These are phyloP conservation scores for Eulimnadia texana DNA, from an alignment of 1,140 invertebrate species.

Conservation along the genomic window DNA sequence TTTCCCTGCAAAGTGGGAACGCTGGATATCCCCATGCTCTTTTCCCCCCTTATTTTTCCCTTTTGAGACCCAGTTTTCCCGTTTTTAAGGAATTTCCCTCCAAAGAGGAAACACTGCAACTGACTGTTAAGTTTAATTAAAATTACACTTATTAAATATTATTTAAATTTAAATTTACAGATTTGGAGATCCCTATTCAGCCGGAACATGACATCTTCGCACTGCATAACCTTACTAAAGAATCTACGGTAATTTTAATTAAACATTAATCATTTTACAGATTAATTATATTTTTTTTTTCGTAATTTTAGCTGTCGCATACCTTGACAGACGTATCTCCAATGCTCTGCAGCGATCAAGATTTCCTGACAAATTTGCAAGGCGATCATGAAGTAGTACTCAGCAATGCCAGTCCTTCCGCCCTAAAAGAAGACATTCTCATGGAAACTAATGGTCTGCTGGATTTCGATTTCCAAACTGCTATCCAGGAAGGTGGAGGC, in stretches of 20 bases:
- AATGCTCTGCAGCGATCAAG: not conserved
- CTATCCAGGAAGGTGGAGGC: not conserved
- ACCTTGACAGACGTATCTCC: not conserved
- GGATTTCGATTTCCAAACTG: not conserved
- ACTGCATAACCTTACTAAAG: not conserved
- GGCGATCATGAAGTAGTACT: too few relatives aligned
- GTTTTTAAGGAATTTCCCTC: too few relatives aligned
- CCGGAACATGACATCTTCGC: not conserved
- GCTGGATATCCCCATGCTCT: too few relatives aligned
- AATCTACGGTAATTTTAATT: not conserved
- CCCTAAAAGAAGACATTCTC: not conserved
- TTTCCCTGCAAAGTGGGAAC: too few relatives aligned
- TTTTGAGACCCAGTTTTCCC: too few relatives aligned
- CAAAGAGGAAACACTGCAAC: too few relatives aligned
- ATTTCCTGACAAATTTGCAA: not conserved
- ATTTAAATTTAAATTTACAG: not conserved
- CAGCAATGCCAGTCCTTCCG: not conserved
- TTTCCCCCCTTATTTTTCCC: too few relatives aligned
- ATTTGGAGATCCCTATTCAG: not conserved
- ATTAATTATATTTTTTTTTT: not conserved
- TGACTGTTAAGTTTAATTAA: too few relatives aligned
- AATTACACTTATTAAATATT: not conserved
- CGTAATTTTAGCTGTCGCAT: not conserved
- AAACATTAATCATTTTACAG: too few relatives aligned
- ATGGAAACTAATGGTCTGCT: not conserved